These are phyloP conservation scores for Eulemur rufifrons DNA, from an alignment of 2,113 vertebrate species.

Conservation along the genomic window DNA sequence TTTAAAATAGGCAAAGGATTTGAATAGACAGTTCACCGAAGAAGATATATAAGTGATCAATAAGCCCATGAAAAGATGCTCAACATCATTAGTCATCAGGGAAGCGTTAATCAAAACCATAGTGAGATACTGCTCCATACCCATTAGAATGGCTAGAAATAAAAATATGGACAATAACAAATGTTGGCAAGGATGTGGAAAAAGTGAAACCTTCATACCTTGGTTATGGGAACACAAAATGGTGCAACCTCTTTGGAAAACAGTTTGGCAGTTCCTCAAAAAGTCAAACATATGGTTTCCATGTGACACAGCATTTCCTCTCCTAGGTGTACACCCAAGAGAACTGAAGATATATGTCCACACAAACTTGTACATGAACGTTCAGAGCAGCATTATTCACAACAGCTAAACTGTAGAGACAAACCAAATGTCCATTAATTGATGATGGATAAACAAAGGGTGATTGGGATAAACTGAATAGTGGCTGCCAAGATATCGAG, in stretches of 20 bases:
- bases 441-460: not conserved
- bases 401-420: not conserved
- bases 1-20: not conserved
- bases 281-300: not conserved
- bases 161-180: not conserved
- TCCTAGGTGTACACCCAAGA: not conserved
- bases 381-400: not conserved
- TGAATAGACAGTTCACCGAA: not conserved
- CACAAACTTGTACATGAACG: not conserved
- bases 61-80: not conserved
- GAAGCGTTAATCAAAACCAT: not conserved
- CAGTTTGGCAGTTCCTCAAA: not conserved
- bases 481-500: not conserved
- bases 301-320: not conserved
- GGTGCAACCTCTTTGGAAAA: not conserved
- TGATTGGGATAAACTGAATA: not conserved
- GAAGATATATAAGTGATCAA: not conserved
- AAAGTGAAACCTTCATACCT: not conserved
- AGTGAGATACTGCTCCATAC: not conserved
- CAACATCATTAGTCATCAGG: not conserved
- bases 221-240: not conserved
- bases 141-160: not conserved
- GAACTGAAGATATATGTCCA: not conserved
- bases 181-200: not conserved
- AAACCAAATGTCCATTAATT: not conserved